Percentiles rank a stretch among this genome's conserved stretches.
Conservation (phyloP, 1,140 invertebrate genomes). For the Lucilia cuprina region DNA sequence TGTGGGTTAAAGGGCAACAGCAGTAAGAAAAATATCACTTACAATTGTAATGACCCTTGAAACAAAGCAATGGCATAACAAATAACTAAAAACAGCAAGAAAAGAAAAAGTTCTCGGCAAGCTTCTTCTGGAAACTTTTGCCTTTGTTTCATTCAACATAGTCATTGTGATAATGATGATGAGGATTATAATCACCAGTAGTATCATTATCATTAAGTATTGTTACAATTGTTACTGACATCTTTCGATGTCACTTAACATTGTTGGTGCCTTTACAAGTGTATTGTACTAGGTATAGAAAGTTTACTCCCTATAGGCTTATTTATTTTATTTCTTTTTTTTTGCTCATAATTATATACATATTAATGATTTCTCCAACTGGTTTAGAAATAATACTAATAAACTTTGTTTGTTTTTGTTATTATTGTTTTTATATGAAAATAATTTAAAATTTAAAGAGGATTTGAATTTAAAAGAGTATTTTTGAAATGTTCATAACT, state of each 20-base stretch:
- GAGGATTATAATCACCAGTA: neutral
- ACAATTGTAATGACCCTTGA: slow-evolving; percentile 1
- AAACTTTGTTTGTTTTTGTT: too few species aligned
- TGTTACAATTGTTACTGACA: neutral
- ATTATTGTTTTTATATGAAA: too few species aligned
- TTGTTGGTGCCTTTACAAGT: neutral
- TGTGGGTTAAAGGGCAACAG: neutral
- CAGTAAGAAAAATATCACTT: neutral
- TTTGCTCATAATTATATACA: neutral
- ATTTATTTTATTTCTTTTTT: neutral
- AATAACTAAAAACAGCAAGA: neutral
- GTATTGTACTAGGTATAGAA: too few species aligned
- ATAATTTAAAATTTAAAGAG: too few species aligned
- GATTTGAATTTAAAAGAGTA: too few species aligned
- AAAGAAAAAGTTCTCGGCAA: neutral
- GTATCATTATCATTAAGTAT: neutral
- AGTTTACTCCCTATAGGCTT: neutral
- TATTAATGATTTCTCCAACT: neutral
- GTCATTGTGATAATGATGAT: neutral
- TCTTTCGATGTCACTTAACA: neutral
- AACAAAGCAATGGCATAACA: neutral
- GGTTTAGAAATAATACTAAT: too few species aligned
- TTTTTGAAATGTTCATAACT: too few species aligned
- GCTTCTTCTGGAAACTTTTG: neutral
- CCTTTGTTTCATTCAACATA: too few species aligned